Percentiles rank a stretch among this genome's conserved stretches.
phyloP scores from a whole-genome alignment of 1,140 invertebrate genomes.

The Uloborus diversus region DNA sequence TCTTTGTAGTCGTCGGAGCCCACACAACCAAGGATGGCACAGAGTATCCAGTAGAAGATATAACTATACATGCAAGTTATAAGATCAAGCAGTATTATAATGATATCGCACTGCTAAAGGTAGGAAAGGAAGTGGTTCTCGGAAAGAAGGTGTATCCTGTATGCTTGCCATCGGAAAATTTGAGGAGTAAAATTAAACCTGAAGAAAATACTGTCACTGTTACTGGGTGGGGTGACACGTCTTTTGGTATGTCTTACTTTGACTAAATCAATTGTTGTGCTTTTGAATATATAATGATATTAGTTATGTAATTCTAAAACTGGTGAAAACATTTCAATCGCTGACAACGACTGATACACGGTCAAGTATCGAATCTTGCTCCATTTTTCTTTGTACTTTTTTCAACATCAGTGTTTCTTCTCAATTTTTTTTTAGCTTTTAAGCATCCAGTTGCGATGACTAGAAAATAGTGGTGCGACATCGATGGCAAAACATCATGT shows the following conservation, averaged over 20 bases:
- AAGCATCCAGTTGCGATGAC: constrained; percentile 48
- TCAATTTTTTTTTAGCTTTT: constrained; percentile 40
- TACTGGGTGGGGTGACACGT: constrained; percentile 79
- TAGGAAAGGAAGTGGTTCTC: constrained; percentile 81
- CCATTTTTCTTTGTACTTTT: constrained; percentile 14
- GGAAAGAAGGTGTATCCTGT: constrained; percentile 91
- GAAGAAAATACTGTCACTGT: constrained; percentile 85
- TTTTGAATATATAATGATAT: not conserved
- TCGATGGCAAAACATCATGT: too few species aligned
- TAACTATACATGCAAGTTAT: constrained; percentile 80
- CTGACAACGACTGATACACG: constrained; percentile 33
- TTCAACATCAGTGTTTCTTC: constrained; percentile 31
- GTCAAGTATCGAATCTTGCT: constrained; percentile 37
- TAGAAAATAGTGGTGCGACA: too few species aligned
- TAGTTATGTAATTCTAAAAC: not conserved
- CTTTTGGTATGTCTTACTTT: constrained; percentile 43
- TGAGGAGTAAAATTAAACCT: constrained; percentile 70
- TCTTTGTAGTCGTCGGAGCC: constrained; percentile 1
- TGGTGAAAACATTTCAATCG: constrained; percentile 41
- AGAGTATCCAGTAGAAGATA: constrained; percentile 3
- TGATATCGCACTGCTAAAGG: constrained; percentile 84
- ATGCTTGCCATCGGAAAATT: constrained; percentile 72
- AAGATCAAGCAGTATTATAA: constrained; percentile 88
- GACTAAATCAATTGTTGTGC: too few species aligned
- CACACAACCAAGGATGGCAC: constrained; percentile 33